Evolutionary conservation across 1,140 invertebrate species (phyloP).

Genomic region (Anastrepha ludens): DNA sequence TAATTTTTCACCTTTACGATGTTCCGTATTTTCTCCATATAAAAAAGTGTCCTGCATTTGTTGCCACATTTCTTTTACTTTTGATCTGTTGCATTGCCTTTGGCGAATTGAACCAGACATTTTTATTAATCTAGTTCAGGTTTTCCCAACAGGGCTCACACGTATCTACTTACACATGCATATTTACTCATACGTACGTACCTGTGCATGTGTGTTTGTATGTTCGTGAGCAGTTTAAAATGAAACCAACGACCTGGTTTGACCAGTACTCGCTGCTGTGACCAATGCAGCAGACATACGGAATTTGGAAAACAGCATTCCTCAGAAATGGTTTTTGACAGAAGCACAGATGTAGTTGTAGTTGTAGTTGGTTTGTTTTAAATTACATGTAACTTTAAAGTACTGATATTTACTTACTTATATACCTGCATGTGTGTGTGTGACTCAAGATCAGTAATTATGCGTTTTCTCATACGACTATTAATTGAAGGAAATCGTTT

Average conservation of each 20-base stretch:
- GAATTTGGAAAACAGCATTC: conserved; percentile 46
- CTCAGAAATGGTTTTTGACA: conserved; percentile 46
- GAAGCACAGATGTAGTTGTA: not conserved
- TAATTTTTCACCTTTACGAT: too few species aligned
- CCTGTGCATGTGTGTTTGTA: too few species aligned
- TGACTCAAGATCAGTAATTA: conserved; percentile 12
- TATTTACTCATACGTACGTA: not conserved
- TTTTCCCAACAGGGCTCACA: not conserved
- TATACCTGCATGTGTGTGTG: not conserved
- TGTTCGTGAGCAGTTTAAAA: conserved; percentile 10
- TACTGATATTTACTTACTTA: not conserved
- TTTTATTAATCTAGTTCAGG: not conserved
- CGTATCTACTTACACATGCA: not conserved
- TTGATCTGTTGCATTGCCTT: too few species aligned
- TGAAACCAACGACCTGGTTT: conserved; percentile 54
- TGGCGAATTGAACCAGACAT: too few species aligned
- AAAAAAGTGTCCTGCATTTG: too few species aligned
- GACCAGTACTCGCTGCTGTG: conserved; percentile 47
- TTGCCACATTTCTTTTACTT: too few species aligned
- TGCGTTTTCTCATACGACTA: not conserved
- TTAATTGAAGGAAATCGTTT: conserved; percentile 23
- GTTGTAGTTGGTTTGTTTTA: too few species aligned
- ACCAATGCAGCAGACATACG: conserved; percentile 5
- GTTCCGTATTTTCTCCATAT: too few species aligned
- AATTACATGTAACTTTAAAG: too few species aligned